Evolutionary conservation across 2,797 vertebrate genomes (phyloP).

Genomic region (Microctenopoma lineatum): DNA sequence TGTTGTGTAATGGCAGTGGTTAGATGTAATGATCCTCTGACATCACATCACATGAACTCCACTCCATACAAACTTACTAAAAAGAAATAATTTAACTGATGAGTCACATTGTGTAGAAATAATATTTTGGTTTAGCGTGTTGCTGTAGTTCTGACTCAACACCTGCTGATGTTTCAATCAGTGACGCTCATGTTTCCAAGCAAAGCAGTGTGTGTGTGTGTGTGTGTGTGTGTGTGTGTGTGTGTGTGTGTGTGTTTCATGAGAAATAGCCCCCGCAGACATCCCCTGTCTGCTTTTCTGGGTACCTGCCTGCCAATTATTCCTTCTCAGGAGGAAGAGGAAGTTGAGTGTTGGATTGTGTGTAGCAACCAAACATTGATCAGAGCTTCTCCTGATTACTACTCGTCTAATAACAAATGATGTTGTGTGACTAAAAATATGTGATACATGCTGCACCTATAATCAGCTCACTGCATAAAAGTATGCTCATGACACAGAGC

Average conservation of each 20-base stretch:
- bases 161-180: too few relatives aligned
- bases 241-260: constrained; percentile 32
- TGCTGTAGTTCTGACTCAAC: too few relatives aligned
- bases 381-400: constrained; percentile 30
- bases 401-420: constrained; percentile 42
- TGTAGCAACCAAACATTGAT: constrained; percentile 50
- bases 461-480: neutral
- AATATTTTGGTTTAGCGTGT: too few relatives aligned
- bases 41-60: too few relatives aligned
- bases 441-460: constrained; percentile 19
- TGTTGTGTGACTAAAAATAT: constrained; percentile 19
- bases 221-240: neutral
- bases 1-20: too few relatives aligned
- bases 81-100: too few relatives aligned
- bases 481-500: neutral
- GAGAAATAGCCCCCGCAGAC: constrained; percentile 59
- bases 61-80: too few relatives aligned
- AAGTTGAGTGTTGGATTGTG: constrained; percentile 68
- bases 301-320: constrained; percentile 15
- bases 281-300: constrained; percentile 55
- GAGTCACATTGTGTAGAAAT: too few relatives aligned
- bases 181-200: too few relatives aligned
- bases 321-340: constrained; percentile 69
- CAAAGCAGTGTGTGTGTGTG: too few relatives aligned
- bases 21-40: too few relatives aligned